Evolutionary conservation across 2,113 vertebrate species (phyloP).

Genomic region (Paracanthobrama guichenoti): DNA sequence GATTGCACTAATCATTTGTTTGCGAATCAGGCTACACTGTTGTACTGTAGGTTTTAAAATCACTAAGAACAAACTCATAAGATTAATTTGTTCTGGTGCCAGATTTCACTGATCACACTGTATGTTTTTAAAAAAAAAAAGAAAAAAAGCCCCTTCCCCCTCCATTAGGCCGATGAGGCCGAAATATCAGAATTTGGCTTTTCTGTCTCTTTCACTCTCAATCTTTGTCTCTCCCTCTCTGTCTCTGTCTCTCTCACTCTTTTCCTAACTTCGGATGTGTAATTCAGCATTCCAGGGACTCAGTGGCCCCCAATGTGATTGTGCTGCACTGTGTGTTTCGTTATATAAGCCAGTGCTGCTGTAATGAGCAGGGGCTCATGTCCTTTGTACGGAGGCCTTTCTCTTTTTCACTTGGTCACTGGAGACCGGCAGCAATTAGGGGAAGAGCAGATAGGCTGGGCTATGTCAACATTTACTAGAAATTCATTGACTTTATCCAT

Average conservation of each 20-base stretch:
- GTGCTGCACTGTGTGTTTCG: constrained; percentile 39
- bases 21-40: background rate
- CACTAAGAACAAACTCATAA: background rate
- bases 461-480: constrained; percentile 16
- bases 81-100: background rate
- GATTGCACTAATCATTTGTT: background rate
- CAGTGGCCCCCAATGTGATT: constrained; percentile 46
- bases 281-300: constrained; percentile 61
- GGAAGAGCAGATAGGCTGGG: background rate
- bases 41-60: background rate
- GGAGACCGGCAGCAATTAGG: constrained; percentile 39
- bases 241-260: background rate
- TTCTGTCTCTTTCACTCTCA: background rate
- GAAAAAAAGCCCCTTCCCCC: too few species aligned
- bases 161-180: constrained; percentile 43
- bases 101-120: background rate
- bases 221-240: background rate
- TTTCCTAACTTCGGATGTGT: constrained; percentile 36
- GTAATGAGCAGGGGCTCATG: constrained; percentile 29
- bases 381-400: constrained; percentile 24
- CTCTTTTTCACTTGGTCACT: constrained; percentile 19
- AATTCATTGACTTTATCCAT: background rate
- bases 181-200: constrained; percentile 51
- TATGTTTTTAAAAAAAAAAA: constrained; percentile 32
- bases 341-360: constrained; percentile 31